Evolutionary conservation across 2,797 vertebrate species (phyloP).

Genomic region (Kryptopterus vitreolus): DNA sequence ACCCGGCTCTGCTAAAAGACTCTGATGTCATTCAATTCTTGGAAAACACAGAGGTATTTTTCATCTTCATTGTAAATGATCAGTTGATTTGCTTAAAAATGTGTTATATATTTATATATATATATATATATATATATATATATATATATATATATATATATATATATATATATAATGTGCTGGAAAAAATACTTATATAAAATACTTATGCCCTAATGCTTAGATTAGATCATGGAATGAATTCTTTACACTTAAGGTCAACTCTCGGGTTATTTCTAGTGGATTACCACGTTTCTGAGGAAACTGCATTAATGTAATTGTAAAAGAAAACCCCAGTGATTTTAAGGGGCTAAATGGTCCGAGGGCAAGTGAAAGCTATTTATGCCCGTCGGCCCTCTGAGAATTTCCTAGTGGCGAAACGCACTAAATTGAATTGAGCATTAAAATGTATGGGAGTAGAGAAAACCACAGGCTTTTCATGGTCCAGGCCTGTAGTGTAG

Average conservation of each 20-base stretch:
- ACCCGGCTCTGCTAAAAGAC: slow-evolving; percentile 92
- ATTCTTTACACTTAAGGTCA: slow-evolving; percentile 23
- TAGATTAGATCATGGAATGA: neutral
- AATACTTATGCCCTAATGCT: neutral
- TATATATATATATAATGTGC: neutral
- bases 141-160: no score
- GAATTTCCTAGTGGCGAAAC: slow-evolving; percentile 74
- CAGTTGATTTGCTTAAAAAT: no score
- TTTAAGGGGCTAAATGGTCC: slow-evolving; percentile 54
- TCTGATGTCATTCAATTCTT: slow-evolving; percentile 93
- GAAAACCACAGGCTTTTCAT: slow-evolving; percentile 70
- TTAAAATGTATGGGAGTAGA: slow-evolving; percentile 78
- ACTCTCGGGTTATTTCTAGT: slow-evolving; percentile 19
- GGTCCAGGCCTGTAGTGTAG: slow-evolving; percentile 44
- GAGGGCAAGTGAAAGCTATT: slow-evolving; percentile 81
- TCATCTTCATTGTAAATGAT: neutral
- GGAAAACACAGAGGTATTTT: slow-evolving; percentile 90
- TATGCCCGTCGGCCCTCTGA: slow-evolving; percentile 78
- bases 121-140: no score
- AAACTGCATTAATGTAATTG: slow-evolving; percentile 56
- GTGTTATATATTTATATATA: no score
- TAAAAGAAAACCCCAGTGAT: slow-evolving; percentile 52
- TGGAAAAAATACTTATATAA: neutral
- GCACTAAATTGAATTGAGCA: slow-evolving; percentile 84
- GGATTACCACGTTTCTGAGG: slow-evolving; percentile 27